Percentiles rank a stretch among this genome's conserved stretches.
Evolutionary conservation across 2,113 vertebrate species (phyloP).

Genomic region (Holacanthus passer): DNA sequence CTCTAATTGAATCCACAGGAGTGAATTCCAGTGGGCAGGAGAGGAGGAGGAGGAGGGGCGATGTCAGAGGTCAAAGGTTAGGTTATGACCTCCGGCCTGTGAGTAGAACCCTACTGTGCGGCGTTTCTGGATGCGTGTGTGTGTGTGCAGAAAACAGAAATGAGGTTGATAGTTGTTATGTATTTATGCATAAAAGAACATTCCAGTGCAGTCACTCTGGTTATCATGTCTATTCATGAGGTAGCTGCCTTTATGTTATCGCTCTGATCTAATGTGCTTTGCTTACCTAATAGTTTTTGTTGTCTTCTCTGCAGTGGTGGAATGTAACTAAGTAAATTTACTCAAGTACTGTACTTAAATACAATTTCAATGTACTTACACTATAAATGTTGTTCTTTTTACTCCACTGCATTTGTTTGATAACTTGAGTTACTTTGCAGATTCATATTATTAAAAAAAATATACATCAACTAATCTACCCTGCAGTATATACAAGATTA

Average conservation of each 20-base stretch:
- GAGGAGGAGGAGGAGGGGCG: slow-evolving; percentile 34
- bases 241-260: slow-evolving; percentile 3
- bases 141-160: slow-evolving; percentile 28
- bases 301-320: background rate
- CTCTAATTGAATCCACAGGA: slow-evolving; percentile 80
- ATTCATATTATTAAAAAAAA: background rate
- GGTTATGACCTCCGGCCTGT: slow-evolving; percentile 61
- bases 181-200: slow-evolving; percentile 48
- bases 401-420: background rate
- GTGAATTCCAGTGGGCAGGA: slow-evolving; percentile 70
- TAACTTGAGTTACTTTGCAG: background rate
- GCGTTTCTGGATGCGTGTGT: slow-evolving; percentile 37
- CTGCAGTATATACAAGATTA: background rate
- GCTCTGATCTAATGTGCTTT: background rate
- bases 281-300: background rate
- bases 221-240: slow-evolving; percentile 37
- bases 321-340: background rate
- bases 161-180: slow-evolving; percentile 38
- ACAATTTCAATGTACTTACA: background rate
- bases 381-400: background rate
- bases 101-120: slow-evolving; percentile 69
- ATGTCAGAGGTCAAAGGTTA: slow-evolving; percentile 72
- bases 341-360: background rate
- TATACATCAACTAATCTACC: background rate
- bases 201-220: slow-evolving; percentile 44